Percentiles rank a stretch among this genome's conserved stretches.
phyloP scores from a whole-genome alignment of 1,140 invertebrate genomes.

The Propsilocerus akamusi region DNA sequence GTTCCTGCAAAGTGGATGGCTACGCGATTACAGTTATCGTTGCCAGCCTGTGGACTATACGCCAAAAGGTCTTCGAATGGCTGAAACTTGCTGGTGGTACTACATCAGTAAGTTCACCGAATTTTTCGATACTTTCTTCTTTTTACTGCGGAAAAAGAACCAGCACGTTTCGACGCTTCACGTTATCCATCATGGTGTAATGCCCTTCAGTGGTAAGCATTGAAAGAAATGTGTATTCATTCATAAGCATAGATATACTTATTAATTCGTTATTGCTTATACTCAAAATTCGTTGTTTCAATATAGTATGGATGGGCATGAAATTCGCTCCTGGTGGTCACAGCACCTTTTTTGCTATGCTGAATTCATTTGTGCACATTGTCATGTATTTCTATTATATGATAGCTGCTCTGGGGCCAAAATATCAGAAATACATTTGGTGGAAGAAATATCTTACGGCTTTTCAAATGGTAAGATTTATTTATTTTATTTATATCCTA shows the following conservation, averaged over 20 bases:
- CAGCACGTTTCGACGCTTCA: conserved; percentile 83
- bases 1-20: conserved; percentile 73
- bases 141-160: conserved; percentile 79
- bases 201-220: conserved; percentile 64
- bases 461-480: conserved; percentile 64
- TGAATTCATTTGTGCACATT: conserved; percentile 88
- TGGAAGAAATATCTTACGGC: conserved; percentile 90
- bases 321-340: conserved; percentile 90
- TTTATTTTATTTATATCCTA: conserved; percentile 12
- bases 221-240: background rate
- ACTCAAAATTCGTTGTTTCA: background rate
- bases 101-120: conserved; percentile 96
- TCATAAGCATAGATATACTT: background rate
- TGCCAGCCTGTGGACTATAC: conserved; percentile 92
- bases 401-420: conserved; percentile 74
- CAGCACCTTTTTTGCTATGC: conserved; percentile 75
- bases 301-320: conserved; percentile 78
- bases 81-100: conserved; percentile 89
- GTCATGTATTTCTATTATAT: conserved; percentile 93
- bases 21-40: conserved; percentile 71
- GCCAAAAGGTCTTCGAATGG: conserved; percentile 48
- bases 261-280: background rate
- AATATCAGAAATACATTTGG: conserved; percentile 81
- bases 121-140: conserved; percentile 91
- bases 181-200: conserved; percentile 88